These are phyloP conservation scores for Hylyphantes graminicola DNA, from an alignment of 1,140 invertebrate species.

Conservation along the genomic window DNA sequence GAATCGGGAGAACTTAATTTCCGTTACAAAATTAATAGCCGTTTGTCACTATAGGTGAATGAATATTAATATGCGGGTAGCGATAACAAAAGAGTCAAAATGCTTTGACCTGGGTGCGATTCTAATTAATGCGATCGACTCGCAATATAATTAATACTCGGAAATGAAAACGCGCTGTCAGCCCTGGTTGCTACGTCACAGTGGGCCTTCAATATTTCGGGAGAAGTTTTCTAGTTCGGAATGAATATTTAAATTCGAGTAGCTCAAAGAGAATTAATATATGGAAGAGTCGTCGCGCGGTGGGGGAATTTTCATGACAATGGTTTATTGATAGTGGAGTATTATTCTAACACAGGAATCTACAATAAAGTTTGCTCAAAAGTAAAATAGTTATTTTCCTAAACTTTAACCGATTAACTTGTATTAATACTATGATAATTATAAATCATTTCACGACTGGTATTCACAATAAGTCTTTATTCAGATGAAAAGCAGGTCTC, in stretches of 20 bases:
- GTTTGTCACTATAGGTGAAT: conserved; percentile 46
- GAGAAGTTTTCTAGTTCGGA: conserved; percentile 30
- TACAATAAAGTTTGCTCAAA: too few species aligned
- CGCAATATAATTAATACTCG: conserved; percentile 54
- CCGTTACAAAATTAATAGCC: conserved; percentile 54
- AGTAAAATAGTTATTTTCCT: too few species aligned
- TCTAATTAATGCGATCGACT: conserved; percentile 58
- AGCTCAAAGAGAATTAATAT: conserved; percentile 5
- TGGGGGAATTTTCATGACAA: not conserved
- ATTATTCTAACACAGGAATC: too few species aligned
- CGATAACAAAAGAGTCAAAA: conserved; percentile 57
- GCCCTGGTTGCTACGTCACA: conserved; percentile 5
- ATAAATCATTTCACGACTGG: too few species aligned
- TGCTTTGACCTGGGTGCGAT: conserved; percentile 50
- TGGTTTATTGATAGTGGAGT: too few species aligned
- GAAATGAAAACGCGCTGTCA: conserved; percentile 48
- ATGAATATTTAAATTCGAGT: conserved; percentile 19
- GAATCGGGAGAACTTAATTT: conserved; percentile 56
- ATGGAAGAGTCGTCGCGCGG: too few species aligned
- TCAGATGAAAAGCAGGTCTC: too few species aligned
- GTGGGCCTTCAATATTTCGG: conserved; percentile 26
- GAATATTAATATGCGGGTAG: conserved; percentile 44
- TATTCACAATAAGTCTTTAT: too few species aligned
- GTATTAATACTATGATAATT: too few species aligned
- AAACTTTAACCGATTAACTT: too few species aligned